Base-by-base conservation (phyloP, 2,113 vertebrate species). In the Psephotus haematonotus region DNA sequence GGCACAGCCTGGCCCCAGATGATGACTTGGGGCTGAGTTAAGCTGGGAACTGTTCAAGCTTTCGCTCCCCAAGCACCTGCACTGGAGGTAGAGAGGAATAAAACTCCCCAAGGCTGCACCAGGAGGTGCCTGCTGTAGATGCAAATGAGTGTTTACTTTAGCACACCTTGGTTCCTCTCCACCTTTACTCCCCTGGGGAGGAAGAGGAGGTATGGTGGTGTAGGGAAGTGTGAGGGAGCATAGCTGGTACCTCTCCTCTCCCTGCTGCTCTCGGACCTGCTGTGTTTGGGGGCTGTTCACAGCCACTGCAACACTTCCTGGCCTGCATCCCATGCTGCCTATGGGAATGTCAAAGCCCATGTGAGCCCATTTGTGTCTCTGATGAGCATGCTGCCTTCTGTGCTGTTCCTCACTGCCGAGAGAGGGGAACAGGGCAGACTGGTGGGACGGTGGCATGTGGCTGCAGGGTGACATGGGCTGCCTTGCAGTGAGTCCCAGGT, bases 21-120 rank as follows among this genome's bases (percentile, higher is more conserved):
- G 37, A 63, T n/a, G 35, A 31, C 11, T 13, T 0, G 18, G 14
- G 23, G 4, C 65, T n/a, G 29, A 62, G 55, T 50, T 0, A 1
- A 69, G 35, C 28, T 62, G 41, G 35, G 6, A 17, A 9, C 49
- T 2, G 1, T 43, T n/a, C 41, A 59, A 59, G 20, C 33, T 67
- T 64, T 29, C 49, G 6, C 33, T 82, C 64, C 19, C 57, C 31
- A 70, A 22, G 20, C 16, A 57, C 28, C 63, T n/a, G 28, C 0
- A 0, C 31, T 49, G 27, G 35, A 53, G 23, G 13, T 25, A 27
- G 75, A 33, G 31, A 77, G 49, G 55, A 70, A 57, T 33, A 44
- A 57, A n/a, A 11, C 24, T 29, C 23, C 18, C 31, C 11, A 43
- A 22, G 43, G 33, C 64, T 37, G 29, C 27, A 46, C 20, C 31